Conservation (phyloP, 1,140 invertebrate species). For the Diuraphis noxia region DNA sequence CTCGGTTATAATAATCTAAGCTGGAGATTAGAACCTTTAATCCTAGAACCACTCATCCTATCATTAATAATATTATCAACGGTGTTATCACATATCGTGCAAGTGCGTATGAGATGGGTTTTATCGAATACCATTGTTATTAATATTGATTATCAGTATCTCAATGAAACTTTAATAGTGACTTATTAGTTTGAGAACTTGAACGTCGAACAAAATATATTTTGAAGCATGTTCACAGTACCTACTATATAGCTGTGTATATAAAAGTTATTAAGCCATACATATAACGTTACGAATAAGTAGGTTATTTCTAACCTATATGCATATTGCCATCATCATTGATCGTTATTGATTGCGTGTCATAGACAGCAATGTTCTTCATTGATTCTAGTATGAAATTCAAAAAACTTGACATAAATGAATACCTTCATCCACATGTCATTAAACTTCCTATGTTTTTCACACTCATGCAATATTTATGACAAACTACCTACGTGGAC, state of each 20-base stretch:
- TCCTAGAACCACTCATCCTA: not conserved
- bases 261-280: not conserved
- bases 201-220: not conserved
- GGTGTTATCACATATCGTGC: not conserved
- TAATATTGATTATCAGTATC: not conserved
- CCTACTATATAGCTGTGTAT: not conserved
- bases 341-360: too few relatives aligned
- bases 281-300: not conserved
- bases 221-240: not conserved
- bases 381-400: not conserved
- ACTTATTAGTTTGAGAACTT: not conserved
- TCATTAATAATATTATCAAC: not conserved
- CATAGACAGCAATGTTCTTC: not conserved
- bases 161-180: not conserved
- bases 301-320: too few relatives aligned
- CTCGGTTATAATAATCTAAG: not conserved
- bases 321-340: not conserved
- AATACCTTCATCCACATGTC: not conserved
- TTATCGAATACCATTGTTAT: not conserved
- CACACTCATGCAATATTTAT: too few relatives aligned
- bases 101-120: not conserved
- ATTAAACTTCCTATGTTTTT: not conserved
- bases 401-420: not conserved
- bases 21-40: not conserved
- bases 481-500: not conserved